These are phyloP conservation scores for Palaemon carinicauda DNA, from an alignment of 1,140 invertebrate genomes.

Conservation along the genomic window DNA sequence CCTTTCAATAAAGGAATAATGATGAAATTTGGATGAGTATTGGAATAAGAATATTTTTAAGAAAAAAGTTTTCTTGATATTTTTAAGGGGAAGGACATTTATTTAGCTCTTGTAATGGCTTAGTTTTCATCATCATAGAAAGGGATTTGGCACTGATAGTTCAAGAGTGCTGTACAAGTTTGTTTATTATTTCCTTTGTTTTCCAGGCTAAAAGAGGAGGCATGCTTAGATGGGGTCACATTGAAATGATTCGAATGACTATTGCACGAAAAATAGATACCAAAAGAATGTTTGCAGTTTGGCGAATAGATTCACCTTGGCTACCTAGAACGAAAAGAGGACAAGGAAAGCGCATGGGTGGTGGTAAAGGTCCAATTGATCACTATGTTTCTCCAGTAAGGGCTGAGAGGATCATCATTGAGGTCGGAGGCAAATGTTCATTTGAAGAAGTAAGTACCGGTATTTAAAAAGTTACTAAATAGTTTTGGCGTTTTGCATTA, in stretches of 20 bases:
- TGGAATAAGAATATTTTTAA: no score
- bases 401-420: constrained; percentile 90
- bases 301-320: constrained; percentile 94
- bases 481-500: not conserved
- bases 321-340: constrained; percentile 92
- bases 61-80: no score
- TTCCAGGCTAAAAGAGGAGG: constrained; percentile 80
- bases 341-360: constrained; percentile 90
- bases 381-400: constrained; percentile 95
- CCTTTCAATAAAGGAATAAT: no score
- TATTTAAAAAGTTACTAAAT: not conserved
- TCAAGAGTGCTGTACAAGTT: no score
- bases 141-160: no score
- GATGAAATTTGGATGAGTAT: no score
- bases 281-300: constrained; percentile 89
- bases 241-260: constrained; percentile 86
- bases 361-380: constrained; percentile 94
- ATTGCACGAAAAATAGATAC: constrained; percentile 80
- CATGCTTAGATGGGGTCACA: constrained; percentile 79
- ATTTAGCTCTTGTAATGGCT: no score
- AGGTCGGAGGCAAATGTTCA: constrained; percentile 90
- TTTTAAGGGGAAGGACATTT: no score
- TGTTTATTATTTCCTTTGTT: no score
- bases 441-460: constrained; percentile 78
- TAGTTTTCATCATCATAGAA: no score